Base-by-base conservation (phyloP, 1,140 invertebrate genomes). In the Metopolophium dirhodum region DNA sequence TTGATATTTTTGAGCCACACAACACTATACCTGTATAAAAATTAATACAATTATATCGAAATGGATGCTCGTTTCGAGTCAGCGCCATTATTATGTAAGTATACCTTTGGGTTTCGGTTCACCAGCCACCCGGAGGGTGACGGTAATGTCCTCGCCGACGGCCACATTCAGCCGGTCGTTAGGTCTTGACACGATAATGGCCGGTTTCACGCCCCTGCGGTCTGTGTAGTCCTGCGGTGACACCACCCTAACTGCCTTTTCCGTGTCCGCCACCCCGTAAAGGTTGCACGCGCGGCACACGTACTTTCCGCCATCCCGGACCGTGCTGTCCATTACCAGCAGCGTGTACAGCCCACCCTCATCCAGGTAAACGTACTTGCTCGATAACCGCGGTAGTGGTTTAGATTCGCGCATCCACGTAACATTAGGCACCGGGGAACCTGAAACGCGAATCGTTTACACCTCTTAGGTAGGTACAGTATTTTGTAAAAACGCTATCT, bases 271-370 rank as follows among this genome's bases (percentile, higher is more conserved):
- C 95, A 97, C 96, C 7, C 98, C 98, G 94, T 97, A 96, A 54
- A 95, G 96, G 95, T 98, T 98, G 94, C 96, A 96, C 3, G 98
- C 98, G 94, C 97, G 96, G 94, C 98, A 99, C 0, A 97, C 98
- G 95, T 99, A 99, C 57, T 98, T 96, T 9, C 99, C 99, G 93
- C 97, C 97, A 95, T 99, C 98, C 91, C 97, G 97, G 93, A 98
- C 97, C 83, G 97, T 96, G 0, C 97, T 97, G 95, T 97, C 96
- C 2, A 96, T 97, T 14, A 98, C 96, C 90, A 98, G 96, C 93
- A 99, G 95, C 6, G 99, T 98, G 94, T 99, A 98, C 35, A 99
- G 96, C 83, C 96, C 96, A 94, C 97, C 97, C 95, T 99, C 89
- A 2, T 96, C 95, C 94, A 97, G 96, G 2, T 96, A 97, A 88